Percentiles rank a stretch among this genome's conserved stretches.
Evolutionary conservation across 1,140 invertebrate genomes (phyloP).

Genomic region (Anastrepha obliqua): DNA sequence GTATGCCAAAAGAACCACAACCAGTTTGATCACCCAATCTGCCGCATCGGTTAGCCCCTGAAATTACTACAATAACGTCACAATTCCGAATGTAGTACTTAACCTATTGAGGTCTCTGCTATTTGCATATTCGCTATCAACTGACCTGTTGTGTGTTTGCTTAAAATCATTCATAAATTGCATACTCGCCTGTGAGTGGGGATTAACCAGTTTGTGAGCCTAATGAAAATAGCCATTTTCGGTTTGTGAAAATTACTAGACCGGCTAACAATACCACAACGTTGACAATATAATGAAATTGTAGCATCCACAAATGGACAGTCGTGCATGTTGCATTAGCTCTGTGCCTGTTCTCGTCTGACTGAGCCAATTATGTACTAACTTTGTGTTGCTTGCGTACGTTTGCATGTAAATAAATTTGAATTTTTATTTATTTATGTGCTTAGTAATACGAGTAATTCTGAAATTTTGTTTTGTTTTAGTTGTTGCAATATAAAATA

Average conservation of each 20-base stretch:
- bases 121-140: no score
- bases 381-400: no score
- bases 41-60: neutral
- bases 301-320: neutral
- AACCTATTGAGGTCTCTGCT: neutral
- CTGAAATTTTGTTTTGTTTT: no score
- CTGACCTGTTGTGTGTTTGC: no score
- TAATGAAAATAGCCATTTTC: neutral
- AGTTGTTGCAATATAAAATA: no score
- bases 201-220: neutral
- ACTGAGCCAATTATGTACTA: no score
- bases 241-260: neutral
- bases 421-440: no score
- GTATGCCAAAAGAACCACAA: neutral
- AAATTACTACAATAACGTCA: conserved; percentile 3
- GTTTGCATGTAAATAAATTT: no score
- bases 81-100: neutral
- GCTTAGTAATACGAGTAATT: no score
- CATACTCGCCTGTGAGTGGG: neutral
- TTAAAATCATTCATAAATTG: no score
- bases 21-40: neutral
- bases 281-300: conserved; percentile 6
- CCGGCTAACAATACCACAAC: neutral
- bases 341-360: no score
- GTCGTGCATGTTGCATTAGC: no score